Conservation (phyloP, 1,140 invertebrate genomes). For the Mactra quadrangularis region DNA sequence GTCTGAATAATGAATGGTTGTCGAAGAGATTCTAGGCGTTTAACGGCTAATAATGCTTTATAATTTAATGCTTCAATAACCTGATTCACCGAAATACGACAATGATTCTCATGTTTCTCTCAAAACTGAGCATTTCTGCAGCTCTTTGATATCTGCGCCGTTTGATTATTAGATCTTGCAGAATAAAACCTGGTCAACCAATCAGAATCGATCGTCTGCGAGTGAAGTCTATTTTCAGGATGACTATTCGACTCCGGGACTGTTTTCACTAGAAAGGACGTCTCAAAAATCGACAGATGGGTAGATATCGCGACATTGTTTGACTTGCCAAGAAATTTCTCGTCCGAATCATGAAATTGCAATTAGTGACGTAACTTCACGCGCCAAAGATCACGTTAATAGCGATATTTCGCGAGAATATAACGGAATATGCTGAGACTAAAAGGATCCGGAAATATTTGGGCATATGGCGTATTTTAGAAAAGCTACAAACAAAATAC, state of each 20-base stretch:
- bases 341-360: constrained; percentile 51
- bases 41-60: constrained; percentile 50
- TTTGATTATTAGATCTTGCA: constrained; percentile 13
- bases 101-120: constrained; percentile 46
- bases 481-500: constrained; percentile 46
- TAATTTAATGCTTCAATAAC: constrained; percentile 25
- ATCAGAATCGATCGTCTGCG: neutral
- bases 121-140: constrained; percentile 6
- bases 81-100: constrained; percentile 12
- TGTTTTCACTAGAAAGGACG: neutral
- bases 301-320: constrained; percentile 57
- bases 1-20: constrained; percentile 25
- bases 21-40: constrained; percentile 17
- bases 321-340: constrained; percentile 35
- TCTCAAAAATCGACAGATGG: constrained; percentile 55
- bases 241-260: neutral
- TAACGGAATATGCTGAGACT: constrained; percentile 1
- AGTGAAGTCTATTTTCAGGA: constrained; percentile 20
- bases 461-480: constrained; percentile 58
- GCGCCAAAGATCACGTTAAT: constrained; percentile 40
- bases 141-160: constrained; percentile 23
- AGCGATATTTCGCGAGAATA: constrained; percentile 46
- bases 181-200: neutral
- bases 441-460: constrained; percentile 44
- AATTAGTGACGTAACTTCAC: constrained; percentile 63